These are phyloP conservation scores for Lymantria monacha DNA, from an alignment of 2,888 invertebrate genomes.

Conservation along the genomic window DNA sequence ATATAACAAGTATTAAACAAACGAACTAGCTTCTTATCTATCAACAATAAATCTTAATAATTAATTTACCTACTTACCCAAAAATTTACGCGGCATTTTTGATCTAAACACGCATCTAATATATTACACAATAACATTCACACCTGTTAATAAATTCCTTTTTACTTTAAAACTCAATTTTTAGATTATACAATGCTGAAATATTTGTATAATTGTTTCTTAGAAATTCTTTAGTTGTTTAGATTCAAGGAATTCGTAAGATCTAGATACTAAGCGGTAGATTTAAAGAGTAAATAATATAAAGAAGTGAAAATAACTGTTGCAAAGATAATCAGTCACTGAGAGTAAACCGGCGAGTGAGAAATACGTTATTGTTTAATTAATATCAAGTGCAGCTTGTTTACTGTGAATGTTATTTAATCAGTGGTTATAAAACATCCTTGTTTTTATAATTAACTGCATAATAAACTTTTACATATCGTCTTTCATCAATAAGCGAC, in stretches of 20 bases:
- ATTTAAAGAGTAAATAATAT: not conserved
- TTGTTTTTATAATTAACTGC: too few relatives aligned
- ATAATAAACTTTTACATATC: too few relatives aligned
- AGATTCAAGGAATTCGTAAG: not conserved
- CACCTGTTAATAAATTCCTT: not conserved
- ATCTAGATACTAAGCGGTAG: not conserved
- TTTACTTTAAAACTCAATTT: not conserved
- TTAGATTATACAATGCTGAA: not conserved
- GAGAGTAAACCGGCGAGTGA: not conserved
- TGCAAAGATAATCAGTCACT: not conserved
- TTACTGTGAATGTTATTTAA: not conserved
- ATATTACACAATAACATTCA: not conserved
- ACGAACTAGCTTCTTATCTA: too few relatives aligned
- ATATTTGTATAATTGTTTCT: not conserved
- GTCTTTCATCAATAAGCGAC: too few relatives aligned
- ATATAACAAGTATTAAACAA: too few relatives aligned
- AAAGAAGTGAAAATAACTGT: not conserved
- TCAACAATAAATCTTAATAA: too few relatives aligned
- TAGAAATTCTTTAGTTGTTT: not conserved
- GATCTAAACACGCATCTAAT: not conserved
- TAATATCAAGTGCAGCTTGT: too few relatives aligned
- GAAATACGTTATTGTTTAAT: not conserved
- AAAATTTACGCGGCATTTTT: too few relatives aligned
- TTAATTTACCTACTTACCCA: too few relatives aligned
- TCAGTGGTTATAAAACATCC: not conserved